Evolutionary conservation across 1,140 invertebrate species (phyloP).

Genomic region (Eufriesea mexicana): DNA sequence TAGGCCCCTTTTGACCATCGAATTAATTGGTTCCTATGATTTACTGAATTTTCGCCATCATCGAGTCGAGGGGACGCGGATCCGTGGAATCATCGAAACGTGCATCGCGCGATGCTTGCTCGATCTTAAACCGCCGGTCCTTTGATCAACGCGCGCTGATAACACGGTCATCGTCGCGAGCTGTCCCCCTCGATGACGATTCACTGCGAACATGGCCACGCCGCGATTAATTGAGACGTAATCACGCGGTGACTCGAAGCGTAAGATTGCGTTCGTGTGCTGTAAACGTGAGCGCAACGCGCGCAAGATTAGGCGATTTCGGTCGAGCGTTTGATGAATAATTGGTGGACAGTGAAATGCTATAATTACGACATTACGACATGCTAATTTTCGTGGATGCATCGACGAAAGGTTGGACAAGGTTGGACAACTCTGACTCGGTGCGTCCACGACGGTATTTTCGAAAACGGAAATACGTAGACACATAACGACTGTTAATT

Average conservation of each 20-base stretch:
- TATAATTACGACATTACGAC: too few relatives aligned
- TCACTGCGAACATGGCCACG: not conserved
- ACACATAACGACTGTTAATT: too few relatives aligned
- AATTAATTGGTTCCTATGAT: conserved; percentile 44
- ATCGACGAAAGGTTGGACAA: too few relatives aligned
- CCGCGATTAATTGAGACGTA: conserved; percentile 34
- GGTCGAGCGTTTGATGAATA: not conserved
- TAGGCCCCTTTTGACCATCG: conserved; percentile 36
- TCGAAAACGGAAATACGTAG: too few relatives aligned
- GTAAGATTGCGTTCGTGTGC: conserved; percentile 30
- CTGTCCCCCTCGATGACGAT: not conserved
- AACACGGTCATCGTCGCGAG: conserved; percentile 7
- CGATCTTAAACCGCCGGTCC: conserved; percentile 27
- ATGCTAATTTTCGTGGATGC: not conserved
- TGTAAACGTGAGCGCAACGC: not conserved
- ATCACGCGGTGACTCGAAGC: conserved; percentile 19
- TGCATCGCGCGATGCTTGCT: not conserved
- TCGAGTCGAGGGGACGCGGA: not conserved
- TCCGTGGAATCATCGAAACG: conserved; percentile 31
- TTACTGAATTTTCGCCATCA: conserved; percentile 30
- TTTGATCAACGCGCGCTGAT: conserved; percentile 31
- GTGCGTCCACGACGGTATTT: too few relatives aligned
- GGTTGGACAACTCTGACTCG: too few relatives aligned
- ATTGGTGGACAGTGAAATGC: not conserved
- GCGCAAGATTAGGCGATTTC: not conserved